Evolutionary conservation across 2,888 invertebrate genomes (phyloP).

Genomic region (Limnephilus auricula): DNA sequence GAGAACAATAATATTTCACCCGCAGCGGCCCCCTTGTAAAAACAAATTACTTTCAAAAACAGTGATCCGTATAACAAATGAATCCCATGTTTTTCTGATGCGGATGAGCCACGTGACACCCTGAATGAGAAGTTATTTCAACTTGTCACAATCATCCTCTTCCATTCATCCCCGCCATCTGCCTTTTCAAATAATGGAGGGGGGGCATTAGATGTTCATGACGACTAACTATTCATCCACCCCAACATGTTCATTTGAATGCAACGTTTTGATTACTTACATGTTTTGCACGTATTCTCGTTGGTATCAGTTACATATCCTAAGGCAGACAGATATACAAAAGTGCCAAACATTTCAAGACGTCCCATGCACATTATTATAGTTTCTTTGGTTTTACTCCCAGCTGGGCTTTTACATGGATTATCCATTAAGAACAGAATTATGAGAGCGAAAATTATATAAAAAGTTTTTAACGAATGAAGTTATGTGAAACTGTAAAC

Average conservation of each 20-base stretch:
- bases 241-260: conserved; percentile 17
- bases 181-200: conserved; percentile 42
- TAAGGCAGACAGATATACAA: not conserved
- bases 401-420: no score
- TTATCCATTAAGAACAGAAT: no score
- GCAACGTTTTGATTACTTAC: not conserved
- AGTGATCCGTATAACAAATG: conserved; percentile 45
- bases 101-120: conserved; percentile 31
- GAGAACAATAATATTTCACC: conserved; percentile 18
- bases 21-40: conserved; percentile 32
- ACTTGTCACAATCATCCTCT: conserved; percentile 48
- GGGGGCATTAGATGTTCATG: conserved; percentile 40
- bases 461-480: no score
- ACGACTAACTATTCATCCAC: conserved; percentile 43
- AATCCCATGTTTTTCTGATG: conserved; percentile 48
- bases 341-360: not conserved
- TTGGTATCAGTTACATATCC: not conserved
- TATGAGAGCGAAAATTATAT: no score
- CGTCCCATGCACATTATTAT: no score
- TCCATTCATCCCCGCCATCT: conserved; percentile 32
- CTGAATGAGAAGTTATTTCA: conserved; percentile 43
- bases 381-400: no score
- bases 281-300: not conserved
- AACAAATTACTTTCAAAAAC: conserved; percentile 51
- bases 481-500: no score